Evolutionary conservation across 1,140 invertebrate genomes (phyloP).

Genomic region (Caenorhabditis latens): DNA sequence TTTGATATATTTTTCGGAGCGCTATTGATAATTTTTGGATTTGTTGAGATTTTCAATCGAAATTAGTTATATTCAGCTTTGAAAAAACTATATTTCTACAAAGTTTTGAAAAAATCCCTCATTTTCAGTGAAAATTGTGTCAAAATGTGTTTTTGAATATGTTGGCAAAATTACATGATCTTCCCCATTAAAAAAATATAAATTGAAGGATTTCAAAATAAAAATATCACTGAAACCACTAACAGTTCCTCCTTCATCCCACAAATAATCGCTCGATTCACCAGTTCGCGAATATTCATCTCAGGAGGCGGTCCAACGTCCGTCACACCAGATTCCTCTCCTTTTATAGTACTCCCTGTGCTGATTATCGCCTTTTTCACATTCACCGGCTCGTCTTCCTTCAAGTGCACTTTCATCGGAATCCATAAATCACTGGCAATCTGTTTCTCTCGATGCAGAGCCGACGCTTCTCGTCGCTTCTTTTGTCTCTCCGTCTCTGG

Average conservation of each 20-base stretch:
- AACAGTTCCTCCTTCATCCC: conserved; percentile 49
- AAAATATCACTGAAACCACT: not conserved
- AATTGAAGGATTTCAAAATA: too few relatives aligned
- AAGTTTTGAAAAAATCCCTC: too few relatives aligned
- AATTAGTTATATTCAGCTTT: too few relatives aligned
- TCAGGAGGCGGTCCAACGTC: not conserved
- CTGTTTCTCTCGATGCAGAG: conserved; percentile 46
- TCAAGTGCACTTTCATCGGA: conserved; percentile 53
- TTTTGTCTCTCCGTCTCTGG: conserved; percentile 58
- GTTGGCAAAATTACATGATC: too few relatives aligned
- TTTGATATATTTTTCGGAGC: too few relatives aligned
- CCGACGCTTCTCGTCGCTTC: conserved; percentile 55
- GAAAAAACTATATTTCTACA: too few relatives aligned
- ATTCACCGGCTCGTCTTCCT: not conserved
- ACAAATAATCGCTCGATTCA: conserved; percentile 45
- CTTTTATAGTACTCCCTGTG: not conserved
- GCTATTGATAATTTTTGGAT: too few relatives aligned
- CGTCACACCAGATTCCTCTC: not conserved
- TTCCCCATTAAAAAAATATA: too few relatives aligned
- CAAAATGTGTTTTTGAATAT: too few relatives aligned
- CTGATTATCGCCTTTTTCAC: not conserved
- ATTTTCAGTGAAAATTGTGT: too few relatives aligned
- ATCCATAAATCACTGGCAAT: conserved; percentile 57
- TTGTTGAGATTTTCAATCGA: too few relatives aligned
- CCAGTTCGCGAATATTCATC: conserved; percentile 13